Base-by-base conservation (phyloP, 64 coral and sea anemone species). In the Actinia tenebrosa region DNA sequence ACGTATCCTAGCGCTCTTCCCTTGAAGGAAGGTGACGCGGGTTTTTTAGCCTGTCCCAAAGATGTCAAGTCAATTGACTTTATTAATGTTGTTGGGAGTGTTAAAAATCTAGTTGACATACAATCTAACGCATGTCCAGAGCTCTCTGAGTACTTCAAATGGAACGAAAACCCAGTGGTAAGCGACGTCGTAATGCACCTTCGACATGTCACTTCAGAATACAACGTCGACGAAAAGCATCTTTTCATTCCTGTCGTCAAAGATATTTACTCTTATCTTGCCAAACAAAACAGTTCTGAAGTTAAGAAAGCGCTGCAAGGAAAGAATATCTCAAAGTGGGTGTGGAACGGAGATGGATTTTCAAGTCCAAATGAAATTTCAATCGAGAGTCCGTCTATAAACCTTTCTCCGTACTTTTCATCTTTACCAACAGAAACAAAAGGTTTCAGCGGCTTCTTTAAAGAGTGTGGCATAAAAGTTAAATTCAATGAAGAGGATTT, bases 311-410 rank as follows among this genome's bases (percentile, higher is more conserved):
- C 86, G 63, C 77, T 95, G 58, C 77, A 84, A 25, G 2, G 20
- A 30, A 22, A 45, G 17, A 62, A 83, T 25, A 19, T 89, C 0
- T 45, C 83, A 11, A 69, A 2, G 6, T 96, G 94, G 94, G 80
- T 87, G 27, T 96, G 94, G 94, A 96, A 96, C 63, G 94, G 94
- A 52, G 80, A 96, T 53, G 91, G 84, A 17, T 96, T 96, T 79
- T 96, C 90, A 20, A 66, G 84, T 54, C 90, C 94, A 53, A 50
- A 56, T 44, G 56, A 87, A 25, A 18, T 96, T 1, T 66, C 89
- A 30, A 22, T 42, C 7, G 62, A 77, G 16, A 89, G 87, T 53
- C n/a, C 94, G 8, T 87, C 54, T 0, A 84, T 92, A 22, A 88
- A 96, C 10, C 91, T 96, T 46, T 68, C 90, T 79, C 94, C 94